Evolutionary conservation across 2,113 vertebrate genomes (phyloP).

Genomic region (Pogona vitticeps): DNA sequence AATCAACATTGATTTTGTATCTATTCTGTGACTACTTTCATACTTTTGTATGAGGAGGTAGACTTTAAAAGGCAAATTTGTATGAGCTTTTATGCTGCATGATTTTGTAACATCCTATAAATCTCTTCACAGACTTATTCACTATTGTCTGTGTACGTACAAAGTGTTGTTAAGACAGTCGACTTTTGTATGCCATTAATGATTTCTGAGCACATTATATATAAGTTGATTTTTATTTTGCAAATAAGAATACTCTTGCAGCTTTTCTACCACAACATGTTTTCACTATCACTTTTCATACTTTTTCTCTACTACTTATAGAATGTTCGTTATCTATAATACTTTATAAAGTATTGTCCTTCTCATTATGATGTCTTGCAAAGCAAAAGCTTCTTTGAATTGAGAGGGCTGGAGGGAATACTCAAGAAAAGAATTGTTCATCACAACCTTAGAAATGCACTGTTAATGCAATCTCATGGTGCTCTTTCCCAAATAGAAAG

Average conservation of each 20-base stretch:
- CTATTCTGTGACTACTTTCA: slow-evolving; percentile 10
- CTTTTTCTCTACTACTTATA: background rate
- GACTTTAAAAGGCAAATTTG: slow-evolving; percentile 26
- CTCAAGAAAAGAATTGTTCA: slow-evolving; percentile 2
- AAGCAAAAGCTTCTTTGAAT: background rate
- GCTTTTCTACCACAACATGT: background rate
- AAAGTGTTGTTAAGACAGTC: background rate
- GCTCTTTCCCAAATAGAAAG: background rate
- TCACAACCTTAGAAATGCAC: slow-evolving; percentile 24
- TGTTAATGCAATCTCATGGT: background rate
- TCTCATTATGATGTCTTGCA: slow-evolving; percentile 21
- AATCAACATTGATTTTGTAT: slow-evolving; percentile 4
- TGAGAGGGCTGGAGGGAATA: background rate
- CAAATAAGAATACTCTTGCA: background rate
- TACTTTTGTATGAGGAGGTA: slow-evolving; percentile 25
- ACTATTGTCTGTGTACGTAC: background rate
- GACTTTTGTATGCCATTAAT: slow-evolving; percentile 15
- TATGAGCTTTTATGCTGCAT: slow-evolving; percentile 13
- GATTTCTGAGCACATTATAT: slow-evolving; percentile 1
- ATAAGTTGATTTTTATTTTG: background rate
- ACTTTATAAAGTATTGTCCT: slow-evolving; percentile 20
- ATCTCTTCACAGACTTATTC: background rate
- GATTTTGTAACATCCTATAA: slow-evolving; percentile 9
- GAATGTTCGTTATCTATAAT: background rate
- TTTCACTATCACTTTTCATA: background rate